phyloP scores from a whole-genome alignment of 2,113 vertebrate species.

The Mormoops blainvillei region DNA sequence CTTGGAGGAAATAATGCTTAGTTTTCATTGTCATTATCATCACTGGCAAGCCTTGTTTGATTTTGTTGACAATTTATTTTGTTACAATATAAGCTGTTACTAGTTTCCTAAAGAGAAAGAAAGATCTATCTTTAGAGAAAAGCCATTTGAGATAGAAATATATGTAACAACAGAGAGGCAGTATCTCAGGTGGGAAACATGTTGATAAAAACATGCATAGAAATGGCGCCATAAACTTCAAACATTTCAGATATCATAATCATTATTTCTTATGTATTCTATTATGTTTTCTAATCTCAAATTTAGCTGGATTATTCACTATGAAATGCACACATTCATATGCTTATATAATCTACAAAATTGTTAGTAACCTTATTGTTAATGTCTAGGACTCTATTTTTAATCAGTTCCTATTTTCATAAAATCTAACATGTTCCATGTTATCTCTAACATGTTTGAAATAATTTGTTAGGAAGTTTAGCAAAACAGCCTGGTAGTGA shows the following conservation, averaged over 20 bases:
- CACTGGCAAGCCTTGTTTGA: neutral
- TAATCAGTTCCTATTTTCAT: neutral
- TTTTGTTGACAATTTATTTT: constrained; percentile 41
- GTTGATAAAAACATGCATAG: neutral
- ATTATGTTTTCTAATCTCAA: neutral
- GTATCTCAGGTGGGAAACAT: neutral
- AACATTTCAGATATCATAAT: neutral
- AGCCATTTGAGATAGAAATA: neutral
- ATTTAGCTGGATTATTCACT: neutral
- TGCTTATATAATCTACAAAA: neutral
- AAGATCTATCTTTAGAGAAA: neutral
- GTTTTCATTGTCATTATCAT: constrained; percentile 20
- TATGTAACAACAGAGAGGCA: neutral
- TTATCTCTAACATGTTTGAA: too few relatives aligned
- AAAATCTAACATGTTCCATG: too few relatives aligned
- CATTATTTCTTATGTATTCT: neutral
- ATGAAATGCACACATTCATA: neutral
- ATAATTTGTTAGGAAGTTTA: neutral
- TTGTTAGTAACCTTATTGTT: neutral
- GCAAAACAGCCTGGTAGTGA: neutral
- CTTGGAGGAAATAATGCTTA: constrained; percentile 27
- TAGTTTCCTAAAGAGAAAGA: neutral
- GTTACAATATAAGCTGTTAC: neutral
- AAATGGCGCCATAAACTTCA: neutral
- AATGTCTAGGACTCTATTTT: neutral